Conservation (phyloP, 2,113 vertebrate genomes). For the Petrocephalus microphthalmus region DNA sequence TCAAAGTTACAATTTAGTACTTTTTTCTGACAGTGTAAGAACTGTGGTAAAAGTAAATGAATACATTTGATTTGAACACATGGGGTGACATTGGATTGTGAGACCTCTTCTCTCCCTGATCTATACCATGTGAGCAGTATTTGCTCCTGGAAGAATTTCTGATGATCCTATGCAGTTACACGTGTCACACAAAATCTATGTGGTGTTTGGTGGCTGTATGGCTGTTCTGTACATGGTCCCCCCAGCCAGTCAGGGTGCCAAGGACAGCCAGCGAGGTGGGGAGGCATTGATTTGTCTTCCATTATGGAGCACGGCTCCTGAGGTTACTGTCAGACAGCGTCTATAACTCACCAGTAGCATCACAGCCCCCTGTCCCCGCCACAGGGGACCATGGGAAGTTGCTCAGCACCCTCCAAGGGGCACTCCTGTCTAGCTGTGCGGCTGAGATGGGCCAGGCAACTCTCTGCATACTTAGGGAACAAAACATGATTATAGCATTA, state of each 20-base stretch:
- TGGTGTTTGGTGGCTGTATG: background rate
- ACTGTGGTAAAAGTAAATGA: background rate
- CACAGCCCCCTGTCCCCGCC: background rate
- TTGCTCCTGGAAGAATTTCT: background rate
- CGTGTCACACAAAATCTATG: background rate
- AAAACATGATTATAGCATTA: background rate
- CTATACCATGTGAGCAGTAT: background rate
- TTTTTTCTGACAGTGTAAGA: background rate
- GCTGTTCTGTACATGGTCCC: background rate
- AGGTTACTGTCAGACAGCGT: background rate
- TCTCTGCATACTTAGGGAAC: conserved; percentile 6
- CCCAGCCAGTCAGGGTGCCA: background rate
- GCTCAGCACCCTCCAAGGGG: too few relatives aligned
- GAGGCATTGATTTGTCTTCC: conserved; percentile 9
- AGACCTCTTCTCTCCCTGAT: background rate
- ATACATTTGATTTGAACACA: background rate
- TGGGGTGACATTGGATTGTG: background rate
- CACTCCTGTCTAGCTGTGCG: background rate
- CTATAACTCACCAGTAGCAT: background rate
- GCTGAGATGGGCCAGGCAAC: background rate
- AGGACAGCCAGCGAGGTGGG: background rate
- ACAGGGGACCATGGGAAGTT: background rate
- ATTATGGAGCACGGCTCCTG: background rate
- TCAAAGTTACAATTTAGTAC: background rate
- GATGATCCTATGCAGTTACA: background rate